Evolutionary conservation across 2,797 vertebrate species (phyloP).

Genomic region (Cyprinella venusta): DNA sequence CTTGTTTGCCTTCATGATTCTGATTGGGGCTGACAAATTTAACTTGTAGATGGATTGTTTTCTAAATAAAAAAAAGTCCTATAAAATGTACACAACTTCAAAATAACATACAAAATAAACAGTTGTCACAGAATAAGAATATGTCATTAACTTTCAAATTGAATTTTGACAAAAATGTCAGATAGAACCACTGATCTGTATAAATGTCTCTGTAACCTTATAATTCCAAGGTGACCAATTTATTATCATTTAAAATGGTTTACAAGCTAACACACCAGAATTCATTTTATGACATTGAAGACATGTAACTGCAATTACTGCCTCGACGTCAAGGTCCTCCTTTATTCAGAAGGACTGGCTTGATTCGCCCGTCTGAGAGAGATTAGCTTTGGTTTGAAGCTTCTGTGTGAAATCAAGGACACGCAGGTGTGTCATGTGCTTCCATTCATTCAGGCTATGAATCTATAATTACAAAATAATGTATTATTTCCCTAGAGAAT

Average conservation of each 20-base stretch:
- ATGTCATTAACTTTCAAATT: too few species aligned
- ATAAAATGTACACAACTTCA: too few species aligned
- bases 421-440: constrained; percentile 63
- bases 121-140: too few species aligned
- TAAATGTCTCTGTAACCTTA: too few species aligned
- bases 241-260: neutral
- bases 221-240: neutral
- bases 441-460: constrained; percentile 57
- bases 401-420: constrained; percentile 73
- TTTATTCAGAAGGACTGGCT: constrained; percentile 72
- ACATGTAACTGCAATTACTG: constrained; percentile 78
- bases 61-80: too few species aligned
- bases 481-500: neutral
- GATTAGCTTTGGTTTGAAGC: constrained; percentile 69
- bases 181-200: too few species aligned
- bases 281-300: constrained; percentile 69
- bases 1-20: too few species aligned
- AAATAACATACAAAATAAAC: too few species aligned
- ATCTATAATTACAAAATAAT: neutral
- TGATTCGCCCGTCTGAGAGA: constrained; percentile 68
- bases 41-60: too few species aligned
- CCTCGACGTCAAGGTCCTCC: constrained; percentile 67
- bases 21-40: too few species aligned
- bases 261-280: constrained; percentile 65
- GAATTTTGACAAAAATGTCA: too few species aligned